phyloP scores from a whole-genome alignment of 2,888 invertebrate species.

The Tetragnatha montana region DNA sequence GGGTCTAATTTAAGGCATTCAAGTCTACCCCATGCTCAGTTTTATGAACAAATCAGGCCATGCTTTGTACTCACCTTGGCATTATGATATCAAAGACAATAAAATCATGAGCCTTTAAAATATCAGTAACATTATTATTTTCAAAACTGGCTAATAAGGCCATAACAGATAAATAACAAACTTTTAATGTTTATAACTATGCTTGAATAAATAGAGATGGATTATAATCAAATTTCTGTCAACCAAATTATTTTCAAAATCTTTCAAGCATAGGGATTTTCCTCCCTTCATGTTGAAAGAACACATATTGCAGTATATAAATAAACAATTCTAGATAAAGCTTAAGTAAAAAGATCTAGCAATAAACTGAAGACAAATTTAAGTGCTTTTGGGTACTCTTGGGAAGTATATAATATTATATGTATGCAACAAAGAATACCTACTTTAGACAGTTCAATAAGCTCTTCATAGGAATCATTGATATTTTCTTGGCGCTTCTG shows the following conservation, averaged over 20 bases:
- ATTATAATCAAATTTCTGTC: too few relatives aligned
- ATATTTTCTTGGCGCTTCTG: constrained; percentile 87
- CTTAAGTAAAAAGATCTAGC: too few relatives aligned
- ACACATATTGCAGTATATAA: too few relatives aligned
- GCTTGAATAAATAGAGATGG: too few relatives aligned
- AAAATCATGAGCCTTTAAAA: constrained; percentile 59
- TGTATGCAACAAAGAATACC: constrained; percentile 56
- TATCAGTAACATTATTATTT: constrained; percentile 33
- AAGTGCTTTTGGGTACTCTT: too few relatives aligned
- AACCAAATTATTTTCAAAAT: too few relatives aligned
- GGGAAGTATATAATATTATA: neutral
- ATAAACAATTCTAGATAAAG: too few relatives aligned
- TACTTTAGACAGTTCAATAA: constrained; percentile 85
- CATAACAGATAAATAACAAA: too few relatives aligned
- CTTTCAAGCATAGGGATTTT: too few relatives aligned
- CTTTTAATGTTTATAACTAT: too few relatives aligned
- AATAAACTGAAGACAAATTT: too few relatives aligned
- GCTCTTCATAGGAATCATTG: constrained; percentile 87
- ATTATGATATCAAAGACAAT: constrained; percentile 22
- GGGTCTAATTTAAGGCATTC: neutral
- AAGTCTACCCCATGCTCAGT: neutral
- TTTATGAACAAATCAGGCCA: neutral
- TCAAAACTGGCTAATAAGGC: neutral
- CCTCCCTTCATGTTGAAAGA: too few relatives aligned
- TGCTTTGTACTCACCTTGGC: constrained; percentile 42